Evolutionary conservation across 2,888 invertebrate genomes (phyloP).

Genomic region (Eremobia ochroleuca): DNA sequence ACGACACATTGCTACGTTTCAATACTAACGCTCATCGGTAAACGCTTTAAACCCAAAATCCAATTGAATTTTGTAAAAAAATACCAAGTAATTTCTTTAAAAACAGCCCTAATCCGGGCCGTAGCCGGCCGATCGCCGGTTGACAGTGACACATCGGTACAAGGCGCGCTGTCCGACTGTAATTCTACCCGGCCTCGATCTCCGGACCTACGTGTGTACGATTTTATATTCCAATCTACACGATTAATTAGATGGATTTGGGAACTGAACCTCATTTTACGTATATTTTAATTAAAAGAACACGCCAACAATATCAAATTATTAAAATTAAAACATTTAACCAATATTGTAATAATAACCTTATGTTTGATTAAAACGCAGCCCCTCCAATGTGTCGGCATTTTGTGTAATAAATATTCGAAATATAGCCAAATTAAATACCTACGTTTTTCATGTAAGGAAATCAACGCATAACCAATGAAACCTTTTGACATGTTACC

Average conservation of each 20-base stretch:
- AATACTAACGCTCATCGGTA: not conserved
- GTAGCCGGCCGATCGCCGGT: constrained; percentile 81
- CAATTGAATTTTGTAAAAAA: constrained; percentile 63
- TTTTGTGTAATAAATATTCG: constrained; percentile 24
- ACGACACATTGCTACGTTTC: not conserved
- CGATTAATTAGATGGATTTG: constrained; percentile 79
- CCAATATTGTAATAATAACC: too few relatives aligned
- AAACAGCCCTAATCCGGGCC: constrained; percentile 86
- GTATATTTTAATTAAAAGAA: constrained; percentile 57
- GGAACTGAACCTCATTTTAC: constrained; percentile 56
- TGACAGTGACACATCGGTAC: constrained; percentile 92
- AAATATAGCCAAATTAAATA: constrained; percentile 34
- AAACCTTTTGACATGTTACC: constrained; percentile 68
- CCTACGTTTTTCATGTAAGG: constrained; percentile 13
- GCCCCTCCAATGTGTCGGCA: constrained; percentile 16
- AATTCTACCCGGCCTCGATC: constrained; percentile 86
- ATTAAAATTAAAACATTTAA: constrained; percentile 47
- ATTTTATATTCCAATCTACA: constrained; percentile 83
- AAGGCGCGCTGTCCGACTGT: constrained; percentile 88
- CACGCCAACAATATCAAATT: constrained; percentile 49
- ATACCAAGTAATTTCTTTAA: constrained; percentile 85
- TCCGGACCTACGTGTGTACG: constrained; percentile 75
- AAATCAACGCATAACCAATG: constrained; percentile 56
- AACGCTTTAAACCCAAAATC: constrained; percentile 29
- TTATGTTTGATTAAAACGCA: constrained; percentile 40